A percentile compares a stretch with the other conserved stretches of the same genome.
Evolutionary conservation across 2,888 invertebrate genomes (phyloP).

Genomic region (Brachylomia viminalis): DNA sequence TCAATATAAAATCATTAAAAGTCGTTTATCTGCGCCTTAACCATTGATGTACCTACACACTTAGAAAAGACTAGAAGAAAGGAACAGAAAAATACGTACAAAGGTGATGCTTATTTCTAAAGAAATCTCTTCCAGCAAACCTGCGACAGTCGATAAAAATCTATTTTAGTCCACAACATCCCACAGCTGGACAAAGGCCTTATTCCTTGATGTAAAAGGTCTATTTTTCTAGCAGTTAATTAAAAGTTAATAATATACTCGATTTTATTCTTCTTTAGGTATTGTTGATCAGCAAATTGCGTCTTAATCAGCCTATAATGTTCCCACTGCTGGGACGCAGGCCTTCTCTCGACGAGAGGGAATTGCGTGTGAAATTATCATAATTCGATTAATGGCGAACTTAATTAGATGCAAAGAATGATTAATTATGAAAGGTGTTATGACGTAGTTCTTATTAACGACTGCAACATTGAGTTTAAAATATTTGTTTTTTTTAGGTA

Average conservation of each 20-base stretch:
- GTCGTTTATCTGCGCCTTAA: too few species aligned
- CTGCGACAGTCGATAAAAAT: not conserved
- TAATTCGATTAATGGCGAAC: conserved; percentile 18
- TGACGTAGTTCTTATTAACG: not conserved
- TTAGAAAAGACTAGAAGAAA: not conserved
- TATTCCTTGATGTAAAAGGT: not conserved
- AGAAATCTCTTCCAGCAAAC: not conserved
- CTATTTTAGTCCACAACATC: not conserved
- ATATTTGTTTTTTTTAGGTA: not conserved
- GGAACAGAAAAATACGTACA: too few species aligned
- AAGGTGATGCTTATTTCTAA: not conserved
- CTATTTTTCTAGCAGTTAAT: not conserved
- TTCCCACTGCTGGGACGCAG: too few species aligned
- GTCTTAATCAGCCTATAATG: too few species aligned
- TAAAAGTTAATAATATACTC: not conserved
- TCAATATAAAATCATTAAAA: too few species aligned
- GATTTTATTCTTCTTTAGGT: not conserved
- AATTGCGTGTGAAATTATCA: conserved; percentile 18
- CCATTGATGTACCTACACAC: not conserved
- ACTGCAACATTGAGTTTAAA: not conserved
- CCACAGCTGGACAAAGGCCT: not conserved
- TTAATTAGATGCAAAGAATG: not conserved
- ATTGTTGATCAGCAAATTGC: conserved; percentile 25
- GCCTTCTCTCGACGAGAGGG: too few species aligned
- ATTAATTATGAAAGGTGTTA: conserved; percentile 6